These are phyloP conservation scores for Vidua macroura DNA, from an alignment of 2,113 vertebrate genomes.

Conservation along the genomic window DNA sequence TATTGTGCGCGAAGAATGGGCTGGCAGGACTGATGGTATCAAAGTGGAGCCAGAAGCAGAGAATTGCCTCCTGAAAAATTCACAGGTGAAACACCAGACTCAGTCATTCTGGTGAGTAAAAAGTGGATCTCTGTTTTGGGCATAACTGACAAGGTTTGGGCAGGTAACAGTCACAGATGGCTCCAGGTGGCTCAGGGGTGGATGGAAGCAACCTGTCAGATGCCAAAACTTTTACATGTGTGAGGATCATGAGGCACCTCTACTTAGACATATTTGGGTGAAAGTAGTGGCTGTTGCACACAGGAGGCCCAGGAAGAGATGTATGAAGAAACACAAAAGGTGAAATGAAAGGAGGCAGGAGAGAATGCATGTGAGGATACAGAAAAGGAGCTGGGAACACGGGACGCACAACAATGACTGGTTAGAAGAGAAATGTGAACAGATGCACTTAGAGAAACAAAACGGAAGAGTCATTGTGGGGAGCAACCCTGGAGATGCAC, in stretches of 20 bases:
- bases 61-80: not conserved
- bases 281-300: not conserved
- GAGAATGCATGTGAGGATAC: not conserved
- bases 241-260: not conserved
- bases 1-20: not conserved
- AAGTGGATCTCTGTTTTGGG: not conserved
- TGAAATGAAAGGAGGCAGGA: not conserved
- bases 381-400: not conserved
- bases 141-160: not conserved
- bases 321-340: not conserved
- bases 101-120: not conserved
- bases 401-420: not conserved
- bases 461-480: not conserved
- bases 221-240: fast-evolving
- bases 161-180: not conserved
- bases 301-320: not conserved
- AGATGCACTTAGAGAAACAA: not conserved
- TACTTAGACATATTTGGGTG: not conserved
- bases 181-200: not conserved
- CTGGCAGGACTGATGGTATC: not conserved
- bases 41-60: not conserved
- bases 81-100: not conserved
- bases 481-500: not conserved
- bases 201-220: not conserved
- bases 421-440: not conserved